phyloP scores from a whole-genome alignment of 2,888 invertebrate species.

The Onchidella celtica region DNA sequence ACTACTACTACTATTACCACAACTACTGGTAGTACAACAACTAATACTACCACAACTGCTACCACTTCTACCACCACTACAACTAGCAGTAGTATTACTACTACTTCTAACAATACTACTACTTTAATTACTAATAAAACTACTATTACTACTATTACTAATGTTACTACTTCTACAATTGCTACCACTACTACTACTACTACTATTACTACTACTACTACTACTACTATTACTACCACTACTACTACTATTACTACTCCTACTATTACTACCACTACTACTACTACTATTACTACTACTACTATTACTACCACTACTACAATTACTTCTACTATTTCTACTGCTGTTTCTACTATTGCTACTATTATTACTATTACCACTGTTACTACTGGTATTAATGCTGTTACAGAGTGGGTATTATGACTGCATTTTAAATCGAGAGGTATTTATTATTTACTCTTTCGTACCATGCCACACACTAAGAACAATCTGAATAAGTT shows the following conservation, averaged over 20 bases:
- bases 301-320: neutral
- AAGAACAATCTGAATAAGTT: too few species aligned
- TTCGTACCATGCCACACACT: too few species aligned
- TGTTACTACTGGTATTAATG: slow-evolving; percentile 33
- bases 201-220: neutral
- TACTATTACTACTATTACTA: neutral
- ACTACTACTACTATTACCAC: too few species aligned
- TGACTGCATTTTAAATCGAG: too few species aligned
- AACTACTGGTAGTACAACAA: too few species aligned
- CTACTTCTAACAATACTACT: neutral
- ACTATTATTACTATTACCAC: slow-evolving; percentile 20
- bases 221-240: neutral
- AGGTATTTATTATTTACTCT: too few species aligned
- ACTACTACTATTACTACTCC: neutral
- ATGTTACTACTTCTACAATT: neutral
- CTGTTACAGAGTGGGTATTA: too few species aligned
- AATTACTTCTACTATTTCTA: slow-evolving; percentile 3
- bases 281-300: neutral
- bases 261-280: neutral
- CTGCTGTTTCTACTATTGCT: slow-evolving; percentile 29
- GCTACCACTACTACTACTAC: neutral
- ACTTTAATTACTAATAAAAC: neutral
- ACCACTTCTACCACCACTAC: too few species aligned
- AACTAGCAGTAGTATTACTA: too few species aligned
- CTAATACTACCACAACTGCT: too few species aligned